Evolutionary conservation across 2,888 invertebrate species (phyloP), one percentile per base, ranked within the genome.

Genomic region (Conchocele bisecta): DNA sequence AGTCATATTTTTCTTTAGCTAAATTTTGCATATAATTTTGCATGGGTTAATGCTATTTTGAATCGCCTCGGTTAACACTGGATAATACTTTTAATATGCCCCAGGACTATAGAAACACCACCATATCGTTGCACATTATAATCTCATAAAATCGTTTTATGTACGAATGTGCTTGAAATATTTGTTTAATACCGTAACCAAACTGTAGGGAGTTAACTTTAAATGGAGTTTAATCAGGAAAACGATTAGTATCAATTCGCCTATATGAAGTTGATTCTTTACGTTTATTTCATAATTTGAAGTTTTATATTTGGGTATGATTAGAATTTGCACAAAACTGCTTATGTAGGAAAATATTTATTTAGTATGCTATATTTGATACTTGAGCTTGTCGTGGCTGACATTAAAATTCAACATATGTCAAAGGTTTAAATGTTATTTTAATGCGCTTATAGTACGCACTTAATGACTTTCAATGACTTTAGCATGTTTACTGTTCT

Each of bases 141-240:
- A 75, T 66, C 63, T 35, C 64, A 75, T 75, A 75, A 75, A 44
- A 75, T 59, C 68, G 61, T 71, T 75, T 75, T 75, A 75, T 68
- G 75, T 56, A 51, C 65, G 61, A 68, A 63, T 48, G 41, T 64
- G 64, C 58, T 70, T 68, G 42, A 60, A 57, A 65, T 61, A 28
- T 60, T 65, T 58, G 61, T 67, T 67, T 67, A 67, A 70, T 35
- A 67, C 71, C 71, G 71, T 71, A 75, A 68, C 71, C 59, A 67
- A 60, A 60, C 41, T 51, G 58, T 48, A 60, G 41, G 37, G 53
- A 53, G 48, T 64, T 44, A 57, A 26, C 50, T 63, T 57, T 70
- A 63, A 75, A 67, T 59, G 53, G 37, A 31, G 29, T 59, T 66
- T 68, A 57, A 71, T 66, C 65, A 48, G 60, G 50, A 54, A 65